A percentile compares a stretch with the other conserved stretches of the same genome.
Evolutionary conservation across 2,797 vertebrate genomes (phyloP).

Genomic region (Sebastes melanostomus): DNA sequence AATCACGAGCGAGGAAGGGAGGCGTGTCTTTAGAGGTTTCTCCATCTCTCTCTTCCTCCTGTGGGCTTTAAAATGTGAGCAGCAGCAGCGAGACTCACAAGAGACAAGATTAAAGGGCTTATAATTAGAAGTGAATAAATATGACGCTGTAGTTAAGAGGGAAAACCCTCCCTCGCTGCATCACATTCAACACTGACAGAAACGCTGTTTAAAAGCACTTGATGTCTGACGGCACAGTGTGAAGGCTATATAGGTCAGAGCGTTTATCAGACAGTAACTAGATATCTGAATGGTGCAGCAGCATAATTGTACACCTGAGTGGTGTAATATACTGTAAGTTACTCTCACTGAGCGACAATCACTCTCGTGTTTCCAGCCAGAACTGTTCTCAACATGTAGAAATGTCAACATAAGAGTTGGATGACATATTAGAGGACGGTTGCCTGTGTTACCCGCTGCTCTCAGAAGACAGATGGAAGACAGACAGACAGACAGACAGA

Average conservation of each 20-base stretch:
- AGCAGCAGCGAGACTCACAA: conserved; percentile 52
- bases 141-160: conserved; percentile 74
- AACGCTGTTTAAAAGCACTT: conserved; percentile 27
- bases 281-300: conserved; percentile 9
- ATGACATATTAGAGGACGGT: neutral
- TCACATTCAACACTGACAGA: conserved; percentile 36
- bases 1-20: conserved; percentile 3
- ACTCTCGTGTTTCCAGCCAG: neutral
- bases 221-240: conserved; percentile 10
- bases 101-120: conserved; percentile 67
- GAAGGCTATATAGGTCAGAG: conserved; percentile 20
- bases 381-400: neutral
- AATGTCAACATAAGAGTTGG: neutral
- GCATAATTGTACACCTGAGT: conserved; percentile 13
- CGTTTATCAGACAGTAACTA: neutral
- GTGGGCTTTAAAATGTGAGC: conserved; percentile 68
- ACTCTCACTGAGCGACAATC: neutral
- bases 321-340: neutral
- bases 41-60: conserved; percentile 42
- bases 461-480: conserved; percentile 16
- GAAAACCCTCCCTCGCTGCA: conserved; percentile 34
- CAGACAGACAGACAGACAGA: conserved; percentile 15
- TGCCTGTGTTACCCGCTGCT: neutral
- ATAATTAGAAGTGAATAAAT: conserved; percentile 81
- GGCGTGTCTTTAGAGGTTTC: conserved; percentile 35